phyloP scores from a whole-genome alignment of 2,113 vertebrate species.

The Leptobrachium leishanense region DNA sequence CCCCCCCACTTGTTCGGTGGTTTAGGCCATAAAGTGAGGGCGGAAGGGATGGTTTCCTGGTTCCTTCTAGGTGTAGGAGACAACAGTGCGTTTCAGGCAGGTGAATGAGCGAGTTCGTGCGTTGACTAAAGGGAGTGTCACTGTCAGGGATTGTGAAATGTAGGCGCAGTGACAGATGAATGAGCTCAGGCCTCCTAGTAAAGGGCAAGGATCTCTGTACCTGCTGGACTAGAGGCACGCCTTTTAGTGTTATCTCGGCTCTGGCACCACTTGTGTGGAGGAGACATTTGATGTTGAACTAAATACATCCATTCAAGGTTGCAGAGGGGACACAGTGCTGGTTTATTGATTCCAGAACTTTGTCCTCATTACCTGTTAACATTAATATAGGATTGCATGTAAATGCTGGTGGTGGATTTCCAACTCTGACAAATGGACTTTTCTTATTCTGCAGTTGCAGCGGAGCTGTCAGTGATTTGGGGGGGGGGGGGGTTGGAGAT shows the following conservation, averaged over 20 bases:
- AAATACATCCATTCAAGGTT: too few relatives aligned
- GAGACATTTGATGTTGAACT: too few relatives aligned
- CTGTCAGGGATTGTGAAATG: slow-evolving; percentile 32
- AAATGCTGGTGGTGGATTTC: too few relatives aligned
- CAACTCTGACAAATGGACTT: too few relatives aligned
- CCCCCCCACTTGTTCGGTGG: background rate
- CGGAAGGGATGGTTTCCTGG: slow-evolving; percentile 11
- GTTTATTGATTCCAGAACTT: too few relatives aligned
- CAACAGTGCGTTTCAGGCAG: slow-evolving; percentile 1
- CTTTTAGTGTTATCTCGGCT: background rate
- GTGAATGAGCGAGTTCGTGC: slow-evolving; percentile 17
- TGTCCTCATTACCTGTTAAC: too few relatives aligned
- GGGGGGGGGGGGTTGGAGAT: too few relatives aligned
- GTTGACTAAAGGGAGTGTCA: slow-evolving; percentile 32
- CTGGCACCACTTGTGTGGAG: background rate
- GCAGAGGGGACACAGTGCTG: too few relatives aligned
- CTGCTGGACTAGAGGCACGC: background rate
- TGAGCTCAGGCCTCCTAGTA: background rate
- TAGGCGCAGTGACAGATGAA: slow-evolving; percentile 23
- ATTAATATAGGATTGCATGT: too few relatives aligned
- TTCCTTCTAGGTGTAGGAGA: background rate
- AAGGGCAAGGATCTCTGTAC: slow-evolving; percentile 7
- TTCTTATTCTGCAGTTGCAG: too few relatives aligned
- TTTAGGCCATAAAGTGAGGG: slow-evolving; percentile 16
- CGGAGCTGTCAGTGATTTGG: too few relatives aligned